Evolutionary conservation across 2,113 vertebrate genomes (phyloP).

Genomic region (Nibea albiflora): DNA sequence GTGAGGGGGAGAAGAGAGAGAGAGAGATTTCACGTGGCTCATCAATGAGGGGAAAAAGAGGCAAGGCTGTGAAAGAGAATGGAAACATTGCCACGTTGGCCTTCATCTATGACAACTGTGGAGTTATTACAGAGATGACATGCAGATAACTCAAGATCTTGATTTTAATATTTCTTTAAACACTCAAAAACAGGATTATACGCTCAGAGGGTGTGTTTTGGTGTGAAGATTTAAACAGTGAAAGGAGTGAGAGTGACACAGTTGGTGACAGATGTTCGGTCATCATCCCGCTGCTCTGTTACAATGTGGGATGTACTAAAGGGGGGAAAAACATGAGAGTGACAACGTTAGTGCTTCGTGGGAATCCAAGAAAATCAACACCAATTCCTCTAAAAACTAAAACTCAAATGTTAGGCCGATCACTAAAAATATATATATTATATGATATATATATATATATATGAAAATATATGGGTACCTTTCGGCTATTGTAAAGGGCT

Average conservation of each 20-base stretch:
- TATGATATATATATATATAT: too few relatives aligned
- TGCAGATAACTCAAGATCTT: background rate
- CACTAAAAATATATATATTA: too few relatives aligned
- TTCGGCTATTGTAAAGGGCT: too few relatives aligned
- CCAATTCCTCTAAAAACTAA: background rate
- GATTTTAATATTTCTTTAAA: background rate
- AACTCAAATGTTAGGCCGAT: background rate
- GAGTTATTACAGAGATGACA: constrained; percentile 1
- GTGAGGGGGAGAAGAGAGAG: background rate
- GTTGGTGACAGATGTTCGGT: constrained; percentile 75
- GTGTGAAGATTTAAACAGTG: constrained; percentile 15
- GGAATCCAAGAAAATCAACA: constrained; percentile 13
- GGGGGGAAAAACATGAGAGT: constrained; percentile 22
- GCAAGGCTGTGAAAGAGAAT: constrained; percentile 43
- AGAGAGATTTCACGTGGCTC: constrained; percentile 57
- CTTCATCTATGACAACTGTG: constrained; percentile 19
- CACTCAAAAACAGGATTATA: background rate
- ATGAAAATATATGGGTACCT: too few relatives aligned
- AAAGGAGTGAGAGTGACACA: constrained; percentile 53
- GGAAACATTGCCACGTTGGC: constrained; percentile 73
- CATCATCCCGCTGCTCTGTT: constrained; percentile 23
- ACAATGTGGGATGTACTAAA: constrained; percentile 33
- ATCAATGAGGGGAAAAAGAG: constrained; percentile 49
- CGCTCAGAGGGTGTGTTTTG: background rate
- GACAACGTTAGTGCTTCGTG: constrained; percentile 12